Evolutionary conservation across 2,888 invertebrate species (phyloP), one percentile per base, ranked within the genome.

Genomic region (Chaetogeoica ovagalla): DNA sequence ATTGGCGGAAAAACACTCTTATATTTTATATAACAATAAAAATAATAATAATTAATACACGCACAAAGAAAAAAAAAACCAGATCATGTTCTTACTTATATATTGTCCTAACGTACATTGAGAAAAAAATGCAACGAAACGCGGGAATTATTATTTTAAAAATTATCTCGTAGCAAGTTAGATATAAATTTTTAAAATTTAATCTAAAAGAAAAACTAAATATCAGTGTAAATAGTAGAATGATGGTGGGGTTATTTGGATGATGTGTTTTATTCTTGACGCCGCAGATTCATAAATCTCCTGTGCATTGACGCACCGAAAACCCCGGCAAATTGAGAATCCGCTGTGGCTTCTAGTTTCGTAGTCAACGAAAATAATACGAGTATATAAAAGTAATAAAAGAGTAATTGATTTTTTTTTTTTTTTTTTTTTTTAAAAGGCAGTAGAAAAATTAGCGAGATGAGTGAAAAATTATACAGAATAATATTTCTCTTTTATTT

Each of bases 1-100:
- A 74, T 74, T 55, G 65, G 65, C 65, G 65, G 74, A 74, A 74
- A 74, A 74, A 65, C 73, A 37, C 62, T 73, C 19, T 0, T 1
- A 43, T 43, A 48, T 19, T 30, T 30, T 30, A 30, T 30, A 30
- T 30, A 30, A 19, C 15, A 55, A 55, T 55, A 55, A 55, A 4
- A 55, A 55, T 55, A 55, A 4, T 19, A 19, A 55, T 55, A 55
- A 19, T 19, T 55, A 55, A 55, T 55, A 48, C 30, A 48, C 13
- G 3, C 13, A 15, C 13, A 48, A 48, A 48, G 13, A 13, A 1
- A 48, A 13, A 48, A 48, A 48, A 48, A 48, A 48, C 9, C 48
- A 43, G 7, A 9, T 43, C 48, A 11, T 30, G 48, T 48, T 13
- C 30, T 30, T 30, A n/a, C n/a, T n/a, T n/a, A n/a, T n/a, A 43